Percentiles rank a stretch among this genome's conserved stretches.
These are phyloP conservation scores for Eulimnadia texana DNA, from an alignment of 1,140 invertebrate species.

Conservation along the genomic window DNA sequence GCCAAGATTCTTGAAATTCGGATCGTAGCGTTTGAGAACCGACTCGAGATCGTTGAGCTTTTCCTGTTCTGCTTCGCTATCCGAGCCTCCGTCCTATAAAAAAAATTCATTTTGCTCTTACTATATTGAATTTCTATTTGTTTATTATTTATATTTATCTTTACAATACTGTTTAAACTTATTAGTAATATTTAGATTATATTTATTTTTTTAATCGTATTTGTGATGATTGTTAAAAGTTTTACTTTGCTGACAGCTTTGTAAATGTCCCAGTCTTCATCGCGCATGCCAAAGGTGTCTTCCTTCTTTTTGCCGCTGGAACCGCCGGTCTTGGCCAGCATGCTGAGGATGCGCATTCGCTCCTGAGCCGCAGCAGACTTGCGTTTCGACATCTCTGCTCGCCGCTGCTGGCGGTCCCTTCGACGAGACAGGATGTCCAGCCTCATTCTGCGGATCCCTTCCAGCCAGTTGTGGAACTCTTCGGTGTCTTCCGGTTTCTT, in stretches of 20 bases:
- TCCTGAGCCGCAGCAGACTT: slow-evolving; percentile 80
- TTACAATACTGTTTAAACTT: too few species aligned
- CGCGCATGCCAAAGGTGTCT: slow-evolving; percentile 75
- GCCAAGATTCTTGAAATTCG: slow-evolving; percentile 42
- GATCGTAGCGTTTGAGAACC: slow-evolving; percentile 66
- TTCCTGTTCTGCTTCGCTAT: slow-evolving; percentile 82
- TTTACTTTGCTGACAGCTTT: slow-evolving; percentile 70
- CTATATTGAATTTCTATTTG: too few species aligned
- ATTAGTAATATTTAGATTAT: too few species aligned
- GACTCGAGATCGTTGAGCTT: slow-evolving; percentile 74
- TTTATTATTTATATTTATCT: too few species aligned
- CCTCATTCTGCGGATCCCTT: slow-evolving; percentile 45
- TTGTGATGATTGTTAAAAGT: background rate
- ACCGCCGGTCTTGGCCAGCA: slow-evolving; percentile 44
- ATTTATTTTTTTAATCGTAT: too few species aligned
- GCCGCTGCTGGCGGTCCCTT: slow-evolving; percentile 52
- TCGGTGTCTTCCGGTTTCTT: slow-evolving; percentile 42
- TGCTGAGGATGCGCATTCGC: slow-evolving; percentile 82
- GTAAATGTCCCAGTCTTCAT: slow-evolving; percentile 93
- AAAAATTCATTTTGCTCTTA: background rate
- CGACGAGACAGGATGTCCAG: slow-evolving; percentile 51
- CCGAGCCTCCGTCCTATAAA: slow-evolving; percentile 52
- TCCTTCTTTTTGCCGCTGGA: slow-evolving; percentile 50
- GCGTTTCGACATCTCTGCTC: slow-evolving; percentile 73
- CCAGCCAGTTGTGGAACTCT: slow-evolving; percentile 52